Conservation (phyloP, 2,797 vertebrate genomes). For the Urosaurus nigricauda region DNA sequence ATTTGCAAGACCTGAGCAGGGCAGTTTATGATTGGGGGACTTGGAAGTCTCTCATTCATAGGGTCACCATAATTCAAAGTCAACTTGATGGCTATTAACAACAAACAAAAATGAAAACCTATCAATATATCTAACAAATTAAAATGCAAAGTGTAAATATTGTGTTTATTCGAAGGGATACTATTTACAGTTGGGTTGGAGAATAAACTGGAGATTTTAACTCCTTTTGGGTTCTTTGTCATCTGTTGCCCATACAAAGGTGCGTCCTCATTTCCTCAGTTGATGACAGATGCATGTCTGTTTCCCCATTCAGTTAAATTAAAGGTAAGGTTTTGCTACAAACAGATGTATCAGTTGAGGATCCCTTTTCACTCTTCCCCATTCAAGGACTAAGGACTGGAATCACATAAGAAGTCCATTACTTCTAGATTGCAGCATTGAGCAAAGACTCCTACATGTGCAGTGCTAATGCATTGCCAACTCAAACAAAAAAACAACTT, state of each 20-base stretch:
- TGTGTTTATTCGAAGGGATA: neutral
- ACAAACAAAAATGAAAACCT: neutral
- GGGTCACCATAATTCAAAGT: too few species aligned
- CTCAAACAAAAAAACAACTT: neutral
- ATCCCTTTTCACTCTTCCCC: neutral
- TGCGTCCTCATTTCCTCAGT: neutral
- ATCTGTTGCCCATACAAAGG: neutral
- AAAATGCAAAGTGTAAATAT: neutral
- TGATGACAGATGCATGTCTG: neutral
- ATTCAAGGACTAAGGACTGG: neutral
- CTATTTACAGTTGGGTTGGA: neutral
- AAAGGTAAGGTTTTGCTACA: neutral
- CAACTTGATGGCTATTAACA: too few species aligned
- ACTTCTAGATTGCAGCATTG: neutral
- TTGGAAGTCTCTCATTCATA: too few species aligned
- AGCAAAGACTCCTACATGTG: neutral
- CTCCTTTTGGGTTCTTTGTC: neutral
- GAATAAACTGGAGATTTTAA: neutral
- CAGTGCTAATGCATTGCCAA: neutral
- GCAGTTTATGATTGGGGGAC: too few species aligned
- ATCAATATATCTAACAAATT: neutral
- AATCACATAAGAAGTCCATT: neutral
- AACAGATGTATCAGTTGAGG: neutral
- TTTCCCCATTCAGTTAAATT: neutral
- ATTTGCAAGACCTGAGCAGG: too few species aligned